phyloP scores from a whole-genome alignment of 2,113 vertebrate species.

The Xiphophorus hellerii region DNA sequence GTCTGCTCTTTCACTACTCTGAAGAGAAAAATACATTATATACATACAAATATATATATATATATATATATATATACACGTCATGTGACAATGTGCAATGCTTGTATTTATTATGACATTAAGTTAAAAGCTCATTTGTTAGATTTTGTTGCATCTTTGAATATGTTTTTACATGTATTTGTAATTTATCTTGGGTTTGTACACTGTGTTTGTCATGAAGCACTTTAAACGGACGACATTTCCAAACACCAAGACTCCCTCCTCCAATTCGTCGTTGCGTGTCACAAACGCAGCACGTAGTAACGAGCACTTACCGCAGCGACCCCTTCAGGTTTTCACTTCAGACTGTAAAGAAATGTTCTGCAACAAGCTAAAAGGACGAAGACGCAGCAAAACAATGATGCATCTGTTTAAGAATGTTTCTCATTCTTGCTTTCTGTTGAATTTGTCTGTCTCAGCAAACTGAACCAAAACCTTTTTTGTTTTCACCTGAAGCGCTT shows the following conservation, averaged over 20 bases:
- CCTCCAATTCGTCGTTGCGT: constrained; percentile 36
- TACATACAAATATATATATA: constrained; percentile 52
- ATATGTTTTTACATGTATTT: constrained; percentile 69
- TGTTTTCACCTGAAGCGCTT: constrained; percentile 36
- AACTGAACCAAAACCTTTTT: constrained; percentile 50
- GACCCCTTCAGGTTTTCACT: constrained; percentile 35
- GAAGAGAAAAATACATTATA: constrained; percentile 55
- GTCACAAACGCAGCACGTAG: constrained; percentile 44
- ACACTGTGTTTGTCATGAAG: constrained; percentile 74
- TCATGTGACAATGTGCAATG: constrained; percentile 95
- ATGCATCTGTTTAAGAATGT: neutral
- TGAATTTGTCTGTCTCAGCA: constrained; percentile 24
- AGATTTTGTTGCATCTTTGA: constrained; percentile 77
- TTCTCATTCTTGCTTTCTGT: constrained; percentile 16
- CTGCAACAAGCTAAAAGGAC: constrained; percentile 6
- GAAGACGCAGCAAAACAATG: neutral
- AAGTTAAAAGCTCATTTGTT: constrained; percentile 78
- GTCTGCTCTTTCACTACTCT: constrained; percentile 78
- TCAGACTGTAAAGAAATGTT: constrained; percentile 26
- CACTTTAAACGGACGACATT: constrained; percentile 81
- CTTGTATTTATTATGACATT: constrained; percentile 85
- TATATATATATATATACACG: constrained; percentile 68
- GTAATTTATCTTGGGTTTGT: constrained; percentile 54
- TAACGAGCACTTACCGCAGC: constrained; percentile 57
- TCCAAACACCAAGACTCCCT: constrained; percentile 69